Evolutionary conservation across 2,797 vertebrate genomes (phyloP), one percentile per base, ranked within the genome.

Genomic region (Podarcis siculus): DNA sequence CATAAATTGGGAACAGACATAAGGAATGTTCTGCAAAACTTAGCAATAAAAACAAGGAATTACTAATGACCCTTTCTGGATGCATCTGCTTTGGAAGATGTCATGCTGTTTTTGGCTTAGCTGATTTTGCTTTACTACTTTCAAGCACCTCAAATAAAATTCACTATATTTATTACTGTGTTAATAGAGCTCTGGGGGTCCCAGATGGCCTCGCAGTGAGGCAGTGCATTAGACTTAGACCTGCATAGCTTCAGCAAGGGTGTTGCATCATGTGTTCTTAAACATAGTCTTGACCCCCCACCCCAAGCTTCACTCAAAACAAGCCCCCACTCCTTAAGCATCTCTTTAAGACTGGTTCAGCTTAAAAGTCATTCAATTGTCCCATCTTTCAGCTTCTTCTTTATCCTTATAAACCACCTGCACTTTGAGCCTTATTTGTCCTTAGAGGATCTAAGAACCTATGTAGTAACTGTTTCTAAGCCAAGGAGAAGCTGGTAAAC

Each of bases 391-490:
- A 79, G 30, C 13, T 66, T 8, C 58, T 30, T 55, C 21, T 71
- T 27, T 23, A 30, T 66, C 30, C 72, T 27, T 86, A 55, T 84
- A 67, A 80, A 30, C 58, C 35, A 55, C 35, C 42, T 82, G 21
- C 35, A 71, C 35, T 45, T 79, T 69, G 32, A 8, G 37, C n/a
- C 58, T 64, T 4, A 25, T 32, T 76, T 25, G 27, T 76, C 77
- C 77, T 80, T 75, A 21, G 87, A 75, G 83, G 77, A 80, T 55
- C 69, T 66, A 30, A 71, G 45, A 77, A 30, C 76, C 32, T 58
- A 21, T 72, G n/a, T 75, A 58, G 49, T 86, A 80, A 84, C 79
- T 39, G 90, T 61, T 58, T n/a, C 75, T 7, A 84, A 39, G 85
- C 67, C 79, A 8, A 55, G 55, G 1, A n/a, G 3, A 81, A 17